Base-by-base conservation (phyloP, 2,888 invertebrate genomes). In the Alloscopus bannaensis region DNA sequence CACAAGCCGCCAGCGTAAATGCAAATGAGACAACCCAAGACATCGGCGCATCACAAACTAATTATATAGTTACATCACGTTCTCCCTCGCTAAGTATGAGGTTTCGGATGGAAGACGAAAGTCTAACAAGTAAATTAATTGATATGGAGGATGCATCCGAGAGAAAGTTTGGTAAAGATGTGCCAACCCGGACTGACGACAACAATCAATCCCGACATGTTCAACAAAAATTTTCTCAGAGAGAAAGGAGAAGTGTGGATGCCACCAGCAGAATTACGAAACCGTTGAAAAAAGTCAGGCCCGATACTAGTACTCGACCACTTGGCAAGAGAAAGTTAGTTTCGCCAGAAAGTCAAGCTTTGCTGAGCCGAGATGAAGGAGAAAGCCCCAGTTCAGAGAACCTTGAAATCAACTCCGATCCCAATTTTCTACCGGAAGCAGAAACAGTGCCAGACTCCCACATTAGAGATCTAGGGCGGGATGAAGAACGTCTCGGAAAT, bases 221-320 rank as follows among this genome's bases (percentile, higher is more conserved):
- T 47, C 16, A 11, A 11, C 3, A 11, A 47, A 11, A 47, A 47
- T 13, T 8, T 6, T 6, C 3, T 11, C 3, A 18, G 47, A 47
- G 47, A 47, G n/a, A 47, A 47, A 3, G 47, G n/a, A 47, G n/a
- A n/a, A 47, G 47, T 36, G n/a, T n/a, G n/a, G n/a, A n/a, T n/a
- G n/a, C n/a, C n/a, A n/a, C n/a, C n/a, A n/a, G n/a, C n/a, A n/a
- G n/a, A n/a, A n/a, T n/a, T n/a, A n/a, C n/a, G 36, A 36, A 6
- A 36, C 6, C 36, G 36, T 36, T 13, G 13, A 36, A 13, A 36
- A 13, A 13, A 36, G 6, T 36, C 8, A 8, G 6, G 36, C 8
- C n/a, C n/a, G 47, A 47, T 47, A 11, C n/a, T 47, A 8, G 6
- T 36, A 36, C 13, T 36, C 8, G 36, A 36, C 6, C 8, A 36